These are phyloP conservation scores for Drosophila nikananu DNA, from an alignment of 1,140 invertebrate genomes.

Conservation along the genomic window DNA sequence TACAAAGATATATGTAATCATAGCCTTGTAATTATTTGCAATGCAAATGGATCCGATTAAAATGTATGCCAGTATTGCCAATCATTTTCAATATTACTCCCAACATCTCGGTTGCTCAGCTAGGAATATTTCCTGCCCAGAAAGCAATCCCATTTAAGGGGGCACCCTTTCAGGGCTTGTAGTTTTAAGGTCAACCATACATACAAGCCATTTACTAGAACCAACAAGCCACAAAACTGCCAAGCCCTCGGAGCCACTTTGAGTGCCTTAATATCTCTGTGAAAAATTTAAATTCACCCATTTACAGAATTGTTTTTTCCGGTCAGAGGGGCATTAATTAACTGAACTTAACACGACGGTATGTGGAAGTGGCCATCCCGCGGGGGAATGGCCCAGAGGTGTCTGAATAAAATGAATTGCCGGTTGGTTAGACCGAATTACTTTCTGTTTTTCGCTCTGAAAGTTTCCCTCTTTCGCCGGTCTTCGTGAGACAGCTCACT, in stretches of 20 bases:
- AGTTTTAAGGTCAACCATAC: not conserved
- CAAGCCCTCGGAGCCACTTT: constrained; percentile 24
- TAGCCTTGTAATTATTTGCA: not conserved
- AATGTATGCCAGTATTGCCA: not conserved
- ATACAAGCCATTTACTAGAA: not conserved
- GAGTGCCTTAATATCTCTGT: constrained; percentile 37
- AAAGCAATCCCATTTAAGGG: constrained; percentile 5
- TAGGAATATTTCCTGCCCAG: not conserved
- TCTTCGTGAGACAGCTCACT: constrained; percentile 27
- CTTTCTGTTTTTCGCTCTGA: constrained; percentile 42
- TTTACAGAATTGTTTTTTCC: constrained; percentile 34
- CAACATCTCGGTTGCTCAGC: not conserved
- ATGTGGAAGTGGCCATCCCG: constrained; percentile 38
- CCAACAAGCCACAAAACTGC: constrained; percentile 32
- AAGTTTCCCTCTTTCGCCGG: constrained; percentile 57
- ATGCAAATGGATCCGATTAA: constrained; percentile 4
- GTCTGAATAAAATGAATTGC: constrained; percentile 74
- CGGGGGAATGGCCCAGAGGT: constrained; percentile 43
- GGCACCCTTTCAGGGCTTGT: not conserved
- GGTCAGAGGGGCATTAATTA: constrained; percentile 66
- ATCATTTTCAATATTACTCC: not conserved
- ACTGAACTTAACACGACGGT: constrained; percentile 65
- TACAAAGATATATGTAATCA: not conserved
- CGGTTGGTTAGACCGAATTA: constrained; percentile 41
- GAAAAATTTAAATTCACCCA: constrained; percentile 57